Conservation (phyloP, 2,797 vertebrate genomes). For the Protosalanx chinensis region DNA sequence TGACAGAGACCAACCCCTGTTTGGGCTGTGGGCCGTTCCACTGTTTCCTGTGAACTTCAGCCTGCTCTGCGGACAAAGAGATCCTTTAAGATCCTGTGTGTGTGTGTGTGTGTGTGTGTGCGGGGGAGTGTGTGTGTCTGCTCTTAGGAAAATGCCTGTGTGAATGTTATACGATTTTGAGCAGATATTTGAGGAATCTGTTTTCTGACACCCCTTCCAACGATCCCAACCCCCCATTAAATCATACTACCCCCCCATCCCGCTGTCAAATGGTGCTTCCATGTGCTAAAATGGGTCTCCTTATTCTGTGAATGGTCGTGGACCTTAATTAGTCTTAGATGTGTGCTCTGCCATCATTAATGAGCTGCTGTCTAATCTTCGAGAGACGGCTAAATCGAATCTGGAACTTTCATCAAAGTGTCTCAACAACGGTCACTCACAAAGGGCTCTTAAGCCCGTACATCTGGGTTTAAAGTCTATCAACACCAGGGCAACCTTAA, state of each 20-base stretch:
- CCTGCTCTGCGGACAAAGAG: conserved; percentile 56
- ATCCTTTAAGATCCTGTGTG: conserved; percentile 50
- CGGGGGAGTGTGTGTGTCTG: neutral
- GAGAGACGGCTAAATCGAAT: neutral
- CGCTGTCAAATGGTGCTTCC: conserved; percentile 59
- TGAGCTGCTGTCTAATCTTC: conserved; percentile 32
- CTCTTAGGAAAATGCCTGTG: no score
- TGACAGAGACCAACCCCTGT: conserved; percentile 60
- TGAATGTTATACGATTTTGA: no score
- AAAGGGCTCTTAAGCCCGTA: conserved; percentile 7
- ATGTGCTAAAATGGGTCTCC: conserved; percentile 54
- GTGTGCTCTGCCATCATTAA: conserved; percentile 19
- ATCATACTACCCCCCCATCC: conserved; percentile 68
- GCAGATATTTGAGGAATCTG: conserved; percentile 58
- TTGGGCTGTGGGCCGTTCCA: conserved; percentile 56
- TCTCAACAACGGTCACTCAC: conserved; percentile 13
- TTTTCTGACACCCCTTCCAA: conserved; percentile 56
- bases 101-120: conserved; percentile 23
- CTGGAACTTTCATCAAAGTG: conserved; percentile 21
- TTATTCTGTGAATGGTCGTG: conserved; percentile 1
- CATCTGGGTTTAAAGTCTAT: conserved; percentile 20
- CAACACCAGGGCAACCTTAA: conserved; percentile 22
- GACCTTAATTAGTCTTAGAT: conserved; percentile 16
- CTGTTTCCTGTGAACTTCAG: conserved; percentile 60
- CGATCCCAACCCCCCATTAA: conserved; percentile 63